Base-by-base conservation (phyloP, 2,113 vertebrate species). In the Cyanocitta stelleri region DNA sequence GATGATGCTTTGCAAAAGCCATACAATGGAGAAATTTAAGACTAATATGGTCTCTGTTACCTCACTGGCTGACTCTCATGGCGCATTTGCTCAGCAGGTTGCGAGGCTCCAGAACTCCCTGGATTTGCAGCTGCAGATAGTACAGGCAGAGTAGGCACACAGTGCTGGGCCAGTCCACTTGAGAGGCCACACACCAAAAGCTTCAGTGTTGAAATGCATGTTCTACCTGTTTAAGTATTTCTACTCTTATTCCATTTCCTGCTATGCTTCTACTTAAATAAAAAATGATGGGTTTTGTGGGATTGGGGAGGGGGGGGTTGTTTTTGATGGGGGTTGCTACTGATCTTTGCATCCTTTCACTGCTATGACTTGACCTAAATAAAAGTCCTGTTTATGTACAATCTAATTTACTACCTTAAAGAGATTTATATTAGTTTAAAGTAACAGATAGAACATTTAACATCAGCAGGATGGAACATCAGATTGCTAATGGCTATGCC, bases 261-360 rank as follows among this genome's bases (percentile, higher is more conserved):
- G 22, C 6, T 44, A 33, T 11, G 7, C 5, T 73, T 63, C 44
- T 32, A 51, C 13, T 27, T 52, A 62, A 67, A 84, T 44, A 8
- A n/a, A 9, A 27, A 51, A 23, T 24, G 0, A 61, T 33, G 3
- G 21, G 2, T 5, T 26, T 33, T 22, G 2, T 16, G 20, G 21
- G 13, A 7, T 11, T 35, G 19, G 9, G 16, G 18, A 4, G 1
- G 11, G 24, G 15, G 7, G 16, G 16, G 4, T 59, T 30, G 24
- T 52, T 59, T 64, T 68, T 27, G 1, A 27, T 22, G 16, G 13
- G 2, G 6, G 1, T 14, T n/a, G 11, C 16, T 77, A 37, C 4
- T 69, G 5, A 11, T 37, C 13, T 63, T 82, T 61, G 10, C 51
- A 52, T 52, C 10, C 5, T 74, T 73, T 68, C 16, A 37, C 8